Evolutionary conservation across 1,140 invertebrate genomes (phyloP).

Genomic region (Sinella curviseta): DNA sequence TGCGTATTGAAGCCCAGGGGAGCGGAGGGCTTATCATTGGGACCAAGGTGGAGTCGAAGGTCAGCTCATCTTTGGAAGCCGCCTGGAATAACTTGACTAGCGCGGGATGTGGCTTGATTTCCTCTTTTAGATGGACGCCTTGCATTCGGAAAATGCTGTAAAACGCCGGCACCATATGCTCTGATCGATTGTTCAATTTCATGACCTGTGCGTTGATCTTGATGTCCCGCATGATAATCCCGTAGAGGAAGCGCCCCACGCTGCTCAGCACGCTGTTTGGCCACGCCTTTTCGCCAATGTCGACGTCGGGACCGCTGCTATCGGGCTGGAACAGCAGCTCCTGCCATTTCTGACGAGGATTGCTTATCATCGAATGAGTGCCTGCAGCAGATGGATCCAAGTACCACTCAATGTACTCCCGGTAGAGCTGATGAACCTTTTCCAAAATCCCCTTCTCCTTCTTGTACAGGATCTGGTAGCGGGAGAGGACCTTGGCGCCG

Average conservation of each 20-base stretch:
- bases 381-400: conserved; percentile 50
- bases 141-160: conserved; percentile 75
- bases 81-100: conserved; percentile 68
- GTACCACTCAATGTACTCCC: conserved; percentile 71
- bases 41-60: conserved; percentile 68
- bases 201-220: conserved; percentile 74
- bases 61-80: conserved; percentile 66
- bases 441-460: conserved; percentile 65
- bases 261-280: conserved; percentile 62
- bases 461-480: conserved; percentile 68
- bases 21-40: conserved; percentile 78
- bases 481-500: conserved; percentile 67
- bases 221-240: conserved; percentile 80
- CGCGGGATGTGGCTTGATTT: conserved; percentile 81
- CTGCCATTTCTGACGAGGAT: conserved; percentile 74
- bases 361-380: conserved; percentile 54
- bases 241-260: conserved; percentile 81
- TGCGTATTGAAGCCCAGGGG: conserved; percentile 70
- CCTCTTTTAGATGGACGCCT: conserved; percentile 65
- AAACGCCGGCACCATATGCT: conserved; percentile 72
- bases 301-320: conserved; percentile 63
- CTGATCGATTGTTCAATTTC: conserved; percentile 59
- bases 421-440: conserved; percentile 68
- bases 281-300: conserved; percentile 65
- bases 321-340: conserved; percentile 59